Base-by-base conservation (phyloP, 2,797 vertebrate species). In the Loriculus beryllinus region DNA sequence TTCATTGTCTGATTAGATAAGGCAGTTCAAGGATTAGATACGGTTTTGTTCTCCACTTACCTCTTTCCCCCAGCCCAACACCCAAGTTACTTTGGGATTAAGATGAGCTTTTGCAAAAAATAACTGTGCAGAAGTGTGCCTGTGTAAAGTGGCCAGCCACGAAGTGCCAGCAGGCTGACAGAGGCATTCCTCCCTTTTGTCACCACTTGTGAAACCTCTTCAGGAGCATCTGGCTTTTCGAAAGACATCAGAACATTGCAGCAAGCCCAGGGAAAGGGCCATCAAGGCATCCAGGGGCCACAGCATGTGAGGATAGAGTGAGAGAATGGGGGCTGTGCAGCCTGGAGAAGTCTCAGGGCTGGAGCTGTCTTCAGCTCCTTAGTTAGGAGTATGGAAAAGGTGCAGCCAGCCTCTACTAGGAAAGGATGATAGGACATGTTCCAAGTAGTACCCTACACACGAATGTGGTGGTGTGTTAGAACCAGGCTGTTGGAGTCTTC, bases 271-370 rank as follows among this genome's bases (percentile, higher is more conserved):
- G 25, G 48, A 84, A 84, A 48, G 22, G 40, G 60, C 16, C 49
- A n/a, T 39, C 28, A 3, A 19, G 52, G 14, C 31, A 19, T 42
- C 20, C 13, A 13, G 33, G 26, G 37, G 23, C 28, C 54, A 59
- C 40, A 43, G 59, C 3, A 17, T 11, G 47, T 20, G 37, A 47
- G 37, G 33, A 48, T 35, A 29, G 8, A 28, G 42, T 33, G 37
- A 19, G 25, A 56, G 52, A 79, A 42, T 0, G 0, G 17, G 16
- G 7, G 26, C 33, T 67, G 14, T 7, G 64, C 45, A 25, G 26
- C 35, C 56, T 49, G 51, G 35, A 42, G 60, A 28, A 62, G 35
- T 26, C 25, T 79, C n/a, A 6, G 23, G 47, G 52, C 51, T 76
- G 17, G 19, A 65, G 28, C 18, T 28, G 12, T 43, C 21, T 49